A percentile compares a stretch with the other conserved stretches of the same genome.
phyloP scores from a whole-genome alignment of 2,113 vertebrate species.

The Loxodonta africana region DNA sequence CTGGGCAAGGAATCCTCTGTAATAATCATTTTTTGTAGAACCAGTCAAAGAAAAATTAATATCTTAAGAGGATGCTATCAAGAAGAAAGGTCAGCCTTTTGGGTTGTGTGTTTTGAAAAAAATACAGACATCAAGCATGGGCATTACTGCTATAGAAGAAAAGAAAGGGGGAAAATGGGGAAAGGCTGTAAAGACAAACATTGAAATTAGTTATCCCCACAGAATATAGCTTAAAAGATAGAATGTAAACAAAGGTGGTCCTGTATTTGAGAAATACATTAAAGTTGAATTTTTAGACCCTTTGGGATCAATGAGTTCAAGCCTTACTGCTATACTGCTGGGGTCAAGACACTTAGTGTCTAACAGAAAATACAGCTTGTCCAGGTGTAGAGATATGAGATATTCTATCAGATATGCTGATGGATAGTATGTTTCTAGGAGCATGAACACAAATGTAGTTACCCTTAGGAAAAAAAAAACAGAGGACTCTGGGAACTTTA shows the following conservation, averaged over 20 bases:
- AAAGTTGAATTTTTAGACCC: slow-evolving; percentile 63
- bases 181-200: slow-evolving; percentile 42
- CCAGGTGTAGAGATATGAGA: not conserved
- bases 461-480: not conserved
- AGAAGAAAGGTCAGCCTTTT: slow-evolving; percentile 36
- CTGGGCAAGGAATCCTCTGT: slow-evolving; percentile 92
- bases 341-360: slow-evolving; percentile 6
- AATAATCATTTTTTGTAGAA: slow-evolving; percentile 90
- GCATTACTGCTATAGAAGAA: slow-evolving; percentile 45
- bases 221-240: slow-evolving; percentile 49
- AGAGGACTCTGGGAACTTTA: not conserved
- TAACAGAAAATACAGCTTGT: slow-evolving; percentile 46
- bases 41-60: slow-evolving; percentile 87
- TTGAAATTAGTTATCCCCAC: not conserved
- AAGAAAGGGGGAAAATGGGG: not conserved
- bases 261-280: slow-evolving; percentile 5
- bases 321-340: not conserved
- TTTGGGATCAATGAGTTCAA: slow-evolving; percentile 51
- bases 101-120: slow-evolving; percentile 51
- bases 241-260: slow-evolving; percentile 49
- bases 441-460: slow-evolving; percentile 3
- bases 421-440: slow-evolving; percentile 14
- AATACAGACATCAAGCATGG: not conserved
- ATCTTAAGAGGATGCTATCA: slow-evolving; percentile 55
- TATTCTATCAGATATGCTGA: slow-evolving; percentile 49